Conservation (phyloP, 2,113 vertebrate species). For the Anhinga anhinga region DNA sequence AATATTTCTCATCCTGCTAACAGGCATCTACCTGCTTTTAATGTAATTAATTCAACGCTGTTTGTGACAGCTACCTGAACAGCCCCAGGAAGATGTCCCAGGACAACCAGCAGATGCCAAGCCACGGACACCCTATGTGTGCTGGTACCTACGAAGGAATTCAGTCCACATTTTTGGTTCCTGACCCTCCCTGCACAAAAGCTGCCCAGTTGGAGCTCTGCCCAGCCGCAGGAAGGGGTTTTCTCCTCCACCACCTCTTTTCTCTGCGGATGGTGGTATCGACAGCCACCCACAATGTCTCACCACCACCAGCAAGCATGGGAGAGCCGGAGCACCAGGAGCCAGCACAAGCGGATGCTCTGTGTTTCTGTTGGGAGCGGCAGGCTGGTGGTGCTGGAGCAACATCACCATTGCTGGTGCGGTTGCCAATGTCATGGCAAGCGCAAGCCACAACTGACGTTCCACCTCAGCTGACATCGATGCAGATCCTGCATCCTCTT, state of each 20-base stretch:
- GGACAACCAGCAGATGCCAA: background rate
- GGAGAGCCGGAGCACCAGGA: background rate
- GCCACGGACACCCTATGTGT: background rate
- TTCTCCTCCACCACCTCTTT: background rate
- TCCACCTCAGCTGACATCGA: background rate
- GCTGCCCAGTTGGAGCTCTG: background rate
- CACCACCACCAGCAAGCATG: background rate
- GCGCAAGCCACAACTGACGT: background rate
- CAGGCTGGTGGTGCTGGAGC: background rate
- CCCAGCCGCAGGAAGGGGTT: background rate
- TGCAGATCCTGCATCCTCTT: background rate
- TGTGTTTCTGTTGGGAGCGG: background rate
- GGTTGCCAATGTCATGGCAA: background rate
- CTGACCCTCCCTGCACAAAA: background rate
- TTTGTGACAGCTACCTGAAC: background rate
- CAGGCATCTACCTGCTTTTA: background rate
- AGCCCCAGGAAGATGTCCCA: background rate
- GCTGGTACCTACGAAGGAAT: background rate
- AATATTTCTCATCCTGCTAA: background rate
- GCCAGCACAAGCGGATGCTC: rapidly evolving
- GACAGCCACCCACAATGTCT: background rate
- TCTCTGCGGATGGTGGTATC: background rate
- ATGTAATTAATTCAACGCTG: background rate
- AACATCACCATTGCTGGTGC: background rate
- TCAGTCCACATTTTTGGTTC: background rate